Evolutionary conservation across 2,888 invertebrate genomes (phyloP), one percentile per base, ranked within the genome.

Genomic region (Marronus borbonicus): DNA sequence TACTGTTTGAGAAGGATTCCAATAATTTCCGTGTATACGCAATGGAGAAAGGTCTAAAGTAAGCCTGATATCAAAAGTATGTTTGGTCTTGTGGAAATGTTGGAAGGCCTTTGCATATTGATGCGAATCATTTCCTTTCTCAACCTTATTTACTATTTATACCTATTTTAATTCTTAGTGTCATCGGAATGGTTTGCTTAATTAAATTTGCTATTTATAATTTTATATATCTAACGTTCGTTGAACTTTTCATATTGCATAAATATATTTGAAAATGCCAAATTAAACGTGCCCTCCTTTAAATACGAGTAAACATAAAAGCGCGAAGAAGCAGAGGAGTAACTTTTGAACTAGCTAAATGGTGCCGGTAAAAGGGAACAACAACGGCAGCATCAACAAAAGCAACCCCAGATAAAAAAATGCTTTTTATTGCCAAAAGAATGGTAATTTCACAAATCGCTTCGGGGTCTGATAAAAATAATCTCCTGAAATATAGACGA

Each of bases 401-500:
- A 74, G 60, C 24, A 5, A 44, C 20, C 12, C 60, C 4, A 60
- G 72, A 72, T 72, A 66, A 76, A 76, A 50, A 68, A 55, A 58
- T 65, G 68, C 58, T 24, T 66, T 66, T 76, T 68, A 55, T 58
- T 76, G 55, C 58, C 55, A 68, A 76, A 60, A 44, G 31, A 76
- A 76, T 55, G 76, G 76, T 76, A 76, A 68, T 76, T 58, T 55
- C 36, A 14, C 58, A 68, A 58, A 65, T 66, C 76, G 76, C 68
- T 66, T 58, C 39, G 58, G 55, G 66, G 58, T 7, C 66, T 58
- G 76, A 76, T 76, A 55, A 68, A 76, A 76, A 76, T 76, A 68
- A 66, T 76, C 76, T 76, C 12, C 44, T 28, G 62, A 77, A 77
- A 69, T 69, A 77, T 60, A 74, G 60, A 74, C 60, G 62, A 20